Percentiles rank a stretch among this genome's conserved stretches.
Conservation (phyloP, 2,888 invertebrate species). For the Conops quadrifasciatus region DNA sequence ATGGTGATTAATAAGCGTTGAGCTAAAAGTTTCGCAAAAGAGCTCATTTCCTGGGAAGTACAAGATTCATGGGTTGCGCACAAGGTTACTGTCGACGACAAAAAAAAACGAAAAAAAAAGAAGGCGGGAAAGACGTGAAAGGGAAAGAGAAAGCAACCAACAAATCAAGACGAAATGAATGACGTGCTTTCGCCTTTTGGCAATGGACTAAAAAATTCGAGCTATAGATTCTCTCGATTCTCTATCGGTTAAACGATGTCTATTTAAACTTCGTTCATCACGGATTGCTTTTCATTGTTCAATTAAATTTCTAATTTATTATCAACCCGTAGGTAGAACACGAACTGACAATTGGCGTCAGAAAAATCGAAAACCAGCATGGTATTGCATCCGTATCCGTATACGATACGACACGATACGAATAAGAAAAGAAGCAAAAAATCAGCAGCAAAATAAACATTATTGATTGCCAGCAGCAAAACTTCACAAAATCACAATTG, state of each 20-base stretch:
- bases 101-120: background rate
- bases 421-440: too few relatives aligned
- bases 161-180: background rate
- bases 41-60: too few relatives aligned
- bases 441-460: too few relatives aligned
- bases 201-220: background rate
- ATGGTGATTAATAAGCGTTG: too few relatives aligned
- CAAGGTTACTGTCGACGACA: background rate
- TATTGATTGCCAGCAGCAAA: too few relatives aligned
- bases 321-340: background rate
- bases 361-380: too few relatives aligned
- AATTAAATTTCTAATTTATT: slow-evolving; percentile 24
- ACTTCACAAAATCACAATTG: too few relatives aligned
- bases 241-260: background rate
- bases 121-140: background rate
- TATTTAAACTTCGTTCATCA: slow-evolving; percentile 18
- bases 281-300: background rate
- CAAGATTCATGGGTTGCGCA: too few relatives aligned
- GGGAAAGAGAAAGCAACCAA: background rate
- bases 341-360: background rate
- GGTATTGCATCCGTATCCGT: too few relatives aligned
- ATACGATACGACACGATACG: too few relatives aligned
- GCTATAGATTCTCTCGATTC: background rate
- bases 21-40: background rate
- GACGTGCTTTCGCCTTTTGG: slow-evolving; percentile 19